Evolutionary conservation across 1,140 invertebrate species (phyloP).

Genomic region (Dysdera silvatica): DNA sequence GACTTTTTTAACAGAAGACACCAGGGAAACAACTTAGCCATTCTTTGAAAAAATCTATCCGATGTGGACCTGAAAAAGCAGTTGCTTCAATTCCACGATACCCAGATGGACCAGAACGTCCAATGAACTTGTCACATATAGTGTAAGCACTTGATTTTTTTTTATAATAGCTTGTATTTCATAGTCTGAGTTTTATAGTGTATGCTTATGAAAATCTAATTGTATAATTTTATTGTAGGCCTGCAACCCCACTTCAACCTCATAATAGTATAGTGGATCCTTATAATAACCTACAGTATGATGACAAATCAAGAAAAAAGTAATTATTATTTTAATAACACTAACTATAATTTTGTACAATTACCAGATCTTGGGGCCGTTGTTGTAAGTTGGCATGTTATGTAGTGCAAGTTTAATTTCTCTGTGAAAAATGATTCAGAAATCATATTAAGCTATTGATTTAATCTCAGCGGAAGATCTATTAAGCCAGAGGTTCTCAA

Average conservation of each 20-base stretch:
- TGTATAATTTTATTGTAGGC: not conserved
- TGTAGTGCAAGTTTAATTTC: too few relatives aligned
- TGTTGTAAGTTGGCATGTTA: too few relatives aligned
- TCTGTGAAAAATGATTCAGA: too few relatives aligned
- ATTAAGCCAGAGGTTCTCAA: too few relatives aligned
- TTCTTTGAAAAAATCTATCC: slow-evolving; percentile 89
- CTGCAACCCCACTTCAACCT: slow-evolving; percentile 2
- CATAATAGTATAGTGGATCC: slow-evolving; percentile 7
- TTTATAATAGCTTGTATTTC: too few relatives aligned
- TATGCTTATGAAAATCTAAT: not conserved
- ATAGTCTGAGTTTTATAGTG: too few relatives aligned
- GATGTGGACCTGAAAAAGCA: slow-evolving; percentile 69
- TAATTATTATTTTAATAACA: not conserved
- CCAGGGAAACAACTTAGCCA: slow-evolving; percentile 66
- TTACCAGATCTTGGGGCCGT: not conserved
- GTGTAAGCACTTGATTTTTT: slow-evolving; percentile 58
- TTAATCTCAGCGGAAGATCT: too few relatives aligned
- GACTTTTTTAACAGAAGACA: slow-evolving; percentile 48
- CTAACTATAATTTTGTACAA: not conserved
- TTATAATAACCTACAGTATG: not conserved
- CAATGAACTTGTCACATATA: slow-evolving; percentile 87
- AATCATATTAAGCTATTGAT: too few relatives aligned
- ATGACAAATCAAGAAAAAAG: slow-evolving; percentile 12
- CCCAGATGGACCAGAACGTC: slow-evolving; percentile 84
- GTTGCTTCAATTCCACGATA: slow-evolving; percentile 60